phyloP scores from a whole-genome alignment of 2,797 vertebrate genomes.

The Centroberyx gerrardi region DNA sequence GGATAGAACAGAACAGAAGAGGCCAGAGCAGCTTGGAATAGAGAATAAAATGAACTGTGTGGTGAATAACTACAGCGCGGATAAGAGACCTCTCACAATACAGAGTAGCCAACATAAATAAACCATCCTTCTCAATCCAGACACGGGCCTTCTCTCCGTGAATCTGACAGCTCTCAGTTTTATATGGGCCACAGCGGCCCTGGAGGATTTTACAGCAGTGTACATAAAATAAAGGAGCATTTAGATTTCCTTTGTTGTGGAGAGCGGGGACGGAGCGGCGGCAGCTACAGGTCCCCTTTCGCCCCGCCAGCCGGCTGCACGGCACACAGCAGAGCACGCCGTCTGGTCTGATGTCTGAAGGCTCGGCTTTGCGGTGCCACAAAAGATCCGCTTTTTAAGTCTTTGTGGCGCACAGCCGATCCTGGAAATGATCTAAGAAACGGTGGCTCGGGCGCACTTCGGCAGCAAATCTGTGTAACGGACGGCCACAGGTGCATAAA shows the following conservation, averaged over 20 bases:
- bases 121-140: slow-evolving; percentile 63
- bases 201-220: slow-evolving; percentile 75
- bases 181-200: slow-evolving; percentile 73
- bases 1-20: not conserved
- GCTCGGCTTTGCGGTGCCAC: slow-evolving; percentile 24
- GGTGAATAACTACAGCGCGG: slow-evolving; percentile 46
- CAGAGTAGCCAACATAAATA: slow-evolving; percentile 66
- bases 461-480: not conserved
- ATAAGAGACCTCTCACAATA: slow-evolving; percentile 46
- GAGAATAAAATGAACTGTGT: slow-evolving; percentile 27
- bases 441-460: not conserved
- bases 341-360: slow-evolving; percentile 45
- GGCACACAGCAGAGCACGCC: slow-evolving; percentile 23
- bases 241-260: slow-evolving; percentile 79
- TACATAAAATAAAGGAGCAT: slow-evolving; percentile 81
- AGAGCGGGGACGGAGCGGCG: slow-evolving; percentile 53
- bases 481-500: slow-evolving; percentile 7
- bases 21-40: slow-evolving; percentile 3
- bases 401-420: slow-evolving; percentile 32
- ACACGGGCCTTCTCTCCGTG: slow-evolving; percentile 51
- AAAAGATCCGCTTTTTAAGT: slow-evolving; percentile 21
- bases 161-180: slow-evolving; percentile 72
- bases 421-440: slow-evolving; percentile 11
- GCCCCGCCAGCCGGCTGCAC: slow-evolving; percentile 47
- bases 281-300: slow-evolving; percentile 68